Evolutionary conservation across 2,888 invertebrate genomes (phyloP).

Genomic region (Orthosia gracilis): DNA sequence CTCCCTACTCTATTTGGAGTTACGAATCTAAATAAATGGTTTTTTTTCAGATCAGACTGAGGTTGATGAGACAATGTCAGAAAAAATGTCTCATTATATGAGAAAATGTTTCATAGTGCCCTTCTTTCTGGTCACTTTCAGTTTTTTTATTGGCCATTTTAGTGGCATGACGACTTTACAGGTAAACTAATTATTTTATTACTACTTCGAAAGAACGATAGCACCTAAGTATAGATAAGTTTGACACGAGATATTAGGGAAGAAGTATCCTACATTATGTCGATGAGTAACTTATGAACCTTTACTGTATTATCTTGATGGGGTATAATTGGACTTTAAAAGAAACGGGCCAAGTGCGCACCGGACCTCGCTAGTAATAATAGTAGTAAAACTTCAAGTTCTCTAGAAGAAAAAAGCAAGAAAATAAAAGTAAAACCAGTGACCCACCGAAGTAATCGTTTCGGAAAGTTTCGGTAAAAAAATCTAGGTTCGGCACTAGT

Average conservation of each 20-base stretch:
- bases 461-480: too few species aligned
- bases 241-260: neutral
- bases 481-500: too few species aligned
- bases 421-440: too few species aligned
- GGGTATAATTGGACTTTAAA: too few species aligned
- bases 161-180: constrained; percentile 94
- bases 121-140: constrained; percentile 92
- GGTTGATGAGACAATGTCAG: constrained; percentile 79
- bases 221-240: neutral
- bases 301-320: neutral
- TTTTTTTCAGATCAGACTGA: constrained; percentile 72
- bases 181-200: constrained; percentile 67
- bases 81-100: constrained; percentile 84
- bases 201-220: neutral
- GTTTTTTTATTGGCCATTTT: constrained; percentile 94
- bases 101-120: constrained; percentile 93
- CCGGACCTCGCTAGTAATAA: too few species aligned
- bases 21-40: neutral
- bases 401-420: too few species aligned
- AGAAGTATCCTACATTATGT: neutral
- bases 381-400: too few species aligned
- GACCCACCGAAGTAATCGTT: too few species aligned
- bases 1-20: neutral
- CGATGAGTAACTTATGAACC: neutral
- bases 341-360: too few species aligned